phyloP scores from a whole-genome alignment of 2,888 invertebrate genomes.

The Thymelicus lineola region DNA sequence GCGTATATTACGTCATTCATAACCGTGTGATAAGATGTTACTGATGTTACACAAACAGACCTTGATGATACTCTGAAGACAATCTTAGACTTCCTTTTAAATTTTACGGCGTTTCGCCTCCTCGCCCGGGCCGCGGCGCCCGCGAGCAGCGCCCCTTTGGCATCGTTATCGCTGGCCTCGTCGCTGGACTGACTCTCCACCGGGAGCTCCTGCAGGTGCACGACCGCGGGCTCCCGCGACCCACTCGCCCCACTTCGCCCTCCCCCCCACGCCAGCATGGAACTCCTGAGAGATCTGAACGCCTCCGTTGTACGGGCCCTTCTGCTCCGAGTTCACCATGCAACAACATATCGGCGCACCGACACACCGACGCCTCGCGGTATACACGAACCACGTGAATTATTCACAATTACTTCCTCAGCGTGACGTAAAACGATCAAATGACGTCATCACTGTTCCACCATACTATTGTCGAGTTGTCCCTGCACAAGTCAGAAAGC shows the following conservation, averaged over 20 bases:
- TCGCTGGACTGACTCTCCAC: conserved; percentile 51
- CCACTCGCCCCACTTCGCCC: conserved; percentile 62
- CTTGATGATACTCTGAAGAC: conserved; percentile 69
- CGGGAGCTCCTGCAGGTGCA: conserved; percentile 44
- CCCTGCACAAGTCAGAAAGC: conserved; percentile 45
- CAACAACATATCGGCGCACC: conserved; percentile 81
- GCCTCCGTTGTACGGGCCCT: conserved; percentile 82
- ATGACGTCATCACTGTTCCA: conserved; percentile 50
- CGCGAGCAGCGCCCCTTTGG: conserved; percentile 70
- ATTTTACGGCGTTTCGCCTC: conserved; percentile 78
- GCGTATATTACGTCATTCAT: not conserved
- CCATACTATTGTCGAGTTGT: conserved; percentile 37
- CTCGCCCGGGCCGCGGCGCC: conserved; percentile 75
- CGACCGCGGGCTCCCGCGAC: conserved; percentile 56
- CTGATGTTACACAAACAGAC: conserved; percentile 51
- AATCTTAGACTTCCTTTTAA: conserved; percentile 76
- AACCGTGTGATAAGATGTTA: conserved; percentile 1
- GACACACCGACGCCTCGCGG: conserved; percentile 57
- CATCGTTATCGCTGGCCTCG: conserved; percentile 62
- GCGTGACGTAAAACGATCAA: conserved; percentile 43
- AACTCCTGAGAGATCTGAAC: conserved; percentile 79
- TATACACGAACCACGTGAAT: conserved; percentile 55
- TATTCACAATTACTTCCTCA: conserved; percentile 55
- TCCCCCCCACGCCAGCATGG: conserved; percentile 78
- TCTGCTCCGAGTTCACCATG: conserved; percentile 68